These are phyloP conservation scores for Spea multiplicata DNA, from an alignment of 2,113 vertebrate genomes.

Conservation along the genomic window DNA sequence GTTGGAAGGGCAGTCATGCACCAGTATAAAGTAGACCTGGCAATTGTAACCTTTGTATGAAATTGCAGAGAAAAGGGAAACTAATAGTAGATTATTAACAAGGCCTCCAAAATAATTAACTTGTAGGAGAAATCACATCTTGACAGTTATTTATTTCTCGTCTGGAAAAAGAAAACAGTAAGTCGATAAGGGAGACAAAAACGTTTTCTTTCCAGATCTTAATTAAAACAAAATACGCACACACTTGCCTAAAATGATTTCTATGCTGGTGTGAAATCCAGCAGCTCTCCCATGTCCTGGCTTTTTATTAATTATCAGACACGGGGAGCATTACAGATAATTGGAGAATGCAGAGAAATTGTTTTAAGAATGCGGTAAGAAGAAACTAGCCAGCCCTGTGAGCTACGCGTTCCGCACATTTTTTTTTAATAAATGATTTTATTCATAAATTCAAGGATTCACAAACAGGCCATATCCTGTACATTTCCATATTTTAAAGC, in stretches of 20 bases:
- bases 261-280: slow-evolving; percentile 9
- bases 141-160: slow-evolving; percentile 29
- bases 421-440: too few relatives aligned
- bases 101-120: slow-evolving; percentile 23
- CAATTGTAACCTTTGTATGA: neutral
- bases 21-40: neutral
- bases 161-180: slow-evolving; percentile 3
- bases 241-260: slow-evolving; percentile 13
- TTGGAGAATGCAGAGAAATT: neutral
- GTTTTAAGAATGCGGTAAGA: too few relatives aligned
- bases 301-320: slow-evolving; percentile 16
- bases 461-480: too few relatives aligned
- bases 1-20: too few relatives aligned
- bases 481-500: too few relatives aligned
- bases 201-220: slow-evolving; percentile 16
- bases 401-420: too few relatives aligned
- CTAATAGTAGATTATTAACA: neutral
- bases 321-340: neutral
- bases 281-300: slow-evolving; percentile 17
- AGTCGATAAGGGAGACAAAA: slow-evolving; percentile 4
- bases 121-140: neutral
- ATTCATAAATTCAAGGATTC: too few relatives aligned
- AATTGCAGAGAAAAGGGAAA: slow-evolving; percentile 2
- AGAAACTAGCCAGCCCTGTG: too few relatives aligned
- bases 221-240: slow-evolving; percentile 28